phyloP scores from a whole-genome alignment of 1,140 invertebrate genomes.

The Melitaea cinxia region DNA sequence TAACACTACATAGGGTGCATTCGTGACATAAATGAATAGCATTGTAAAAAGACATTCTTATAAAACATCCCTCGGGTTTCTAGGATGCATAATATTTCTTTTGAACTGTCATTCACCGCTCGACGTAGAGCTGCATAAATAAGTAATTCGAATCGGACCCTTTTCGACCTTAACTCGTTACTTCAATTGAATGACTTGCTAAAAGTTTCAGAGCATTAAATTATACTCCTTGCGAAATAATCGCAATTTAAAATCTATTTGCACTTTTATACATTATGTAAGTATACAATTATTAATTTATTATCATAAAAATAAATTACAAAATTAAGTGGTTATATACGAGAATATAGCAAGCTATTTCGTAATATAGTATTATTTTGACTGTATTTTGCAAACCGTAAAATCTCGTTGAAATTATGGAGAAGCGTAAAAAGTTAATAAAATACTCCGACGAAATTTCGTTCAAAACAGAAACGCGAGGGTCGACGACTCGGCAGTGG shows the following conservation, averaged over 20 bases:
- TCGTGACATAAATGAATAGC: slow-evolving; percentile 49
- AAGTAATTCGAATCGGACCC: slow-evolving; percentile 64
- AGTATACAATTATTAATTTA: no score
- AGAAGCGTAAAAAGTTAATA: slow-evolving; percentile 40
- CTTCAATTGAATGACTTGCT: slow-evolving; percentile 33
- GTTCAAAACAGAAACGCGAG: slow-evolving; percentile 28
- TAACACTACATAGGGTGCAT: slow-evolving; percentile 36
- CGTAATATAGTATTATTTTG: not conserved
- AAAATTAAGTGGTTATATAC: not conserved
- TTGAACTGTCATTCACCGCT: slow-evolving; percentile 57
- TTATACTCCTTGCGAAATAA: not conserved
- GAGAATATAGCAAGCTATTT: not conserved
- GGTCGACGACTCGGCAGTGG: slow-evolving; percentile 34
- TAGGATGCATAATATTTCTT: slow-evolving; percentile 54
- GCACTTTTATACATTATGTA: not conserved
- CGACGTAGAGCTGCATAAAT: slow-evolving; percentile 65
- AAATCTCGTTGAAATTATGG: slow-evolving; percentile 30
- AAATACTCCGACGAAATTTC: slow-evolving; percentile 35
- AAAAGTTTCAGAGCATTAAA: slow-evolving; percentile 15
- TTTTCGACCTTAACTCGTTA: slow-evolving; percentile 45
- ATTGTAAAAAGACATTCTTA: slow-evolving; percentile 56
- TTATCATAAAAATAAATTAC: not conserved
- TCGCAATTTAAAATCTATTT: not conserved
- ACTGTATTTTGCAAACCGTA: slow-evolving; percentile 3
- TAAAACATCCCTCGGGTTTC: slow-evolving; percentile 43